Percentiles rank a stretch among this genome's conserved stretches.
Conservation (phyloP, 1,140 invertebrate species). For the Halyomorpha halys region DNA sequence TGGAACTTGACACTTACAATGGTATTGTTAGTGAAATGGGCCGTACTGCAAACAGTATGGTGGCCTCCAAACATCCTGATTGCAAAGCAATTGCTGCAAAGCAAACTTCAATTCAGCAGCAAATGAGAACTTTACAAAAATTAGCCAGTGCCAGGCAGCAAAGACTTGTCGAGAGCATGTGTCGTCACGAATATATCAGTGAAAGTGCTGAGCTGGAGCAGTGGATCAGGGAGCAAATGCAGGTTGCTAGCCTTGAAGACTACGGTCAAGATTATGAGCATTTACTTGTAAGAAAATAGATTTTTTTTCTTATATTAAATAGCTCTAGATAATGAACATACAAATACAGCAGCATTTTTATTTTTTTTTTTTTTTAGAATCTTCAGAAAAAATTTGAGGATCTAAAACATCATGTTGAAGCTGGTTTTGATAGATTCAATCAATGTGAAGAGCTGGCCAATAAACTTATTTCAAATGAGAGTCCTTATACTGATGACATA, state of each 20-base stretch:
- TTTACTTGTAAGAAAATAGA: constrained; percentile 50
- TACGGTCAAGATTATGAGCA: constrained; percentile 97
- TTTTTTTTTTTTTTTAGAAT: constrained; percentile 42
- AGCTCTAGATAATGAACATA: too few relatives aligned
- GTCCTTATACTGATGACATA: constrained; percentile 78
- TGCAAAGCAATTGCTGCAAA: constrained; percentile 66
- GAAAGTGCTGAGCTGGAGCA: constrained; percentile 84
- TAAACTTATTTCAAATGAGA: constrained; percentile 78
- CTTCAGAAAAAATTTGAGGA: constrained; percentile 91
- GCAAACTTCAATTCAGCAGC: constrained; percentile 63
- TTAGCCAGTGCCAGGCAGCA: constrained; percentile 68
- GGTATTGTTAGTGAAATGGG: constrained; percentile 89
- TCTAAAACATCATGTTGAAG: constrained; percentile 82
- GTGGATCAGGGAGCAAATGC: constrained; percentile 91
- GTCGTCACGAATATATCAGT: constrained; percentile 79
- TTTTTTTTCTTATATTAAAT: constrained; percentile 15
- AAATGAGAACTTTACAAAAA: constrained; percentile 70
- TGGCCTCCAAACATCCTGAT: constrained; percentile 64
- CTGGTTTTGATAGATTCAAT: constrained; percentile 83
- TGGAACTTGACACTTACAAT: constrained; percentile 87
- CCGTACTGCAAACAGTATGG: constrained; percentile 68
- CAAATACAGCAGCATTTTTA: background rate
- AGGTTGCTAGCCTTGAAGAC: constrained; percentile 83
- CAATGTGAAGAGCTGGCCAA: constrained; percentile 85
- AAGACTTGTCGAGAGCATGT: constrained; percentile 80